Conservation (phyloP, 2,888 invertebrate species). For the Minunthozetes semirufus region DNA sequence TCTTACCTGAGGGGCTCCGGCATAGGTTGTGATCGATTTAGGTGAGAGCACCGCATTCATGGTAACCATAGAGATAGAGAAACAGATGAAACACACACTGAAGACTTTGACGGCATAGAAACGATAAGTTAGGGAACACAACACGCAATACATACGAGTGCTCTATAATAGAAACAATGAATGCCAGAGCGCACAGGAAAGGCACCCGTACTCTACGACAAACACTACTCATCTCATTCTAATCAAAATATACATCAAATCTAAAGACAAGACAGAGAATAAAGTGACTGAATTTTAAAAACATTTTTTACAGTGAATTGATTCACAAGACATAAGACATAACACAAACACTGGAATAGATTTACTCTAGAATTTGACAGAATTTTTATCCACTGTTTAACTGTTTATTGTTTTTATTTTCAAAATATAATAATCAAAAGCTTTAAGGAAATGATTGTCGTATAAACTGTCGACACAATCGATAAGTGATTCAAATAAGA, state of each 20-base stretch:
- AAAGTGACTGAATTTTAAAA: not conserved
- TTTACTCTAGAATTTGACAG: not conserved
- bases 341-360: not conserved
- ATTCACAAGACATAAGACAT: too few relatives aligned
- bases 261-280: not conserved
- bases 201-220: not conserved
- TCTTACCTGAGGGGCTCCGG: slow-evolving; percentile 25
- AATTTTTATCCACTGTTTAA: not conserved
- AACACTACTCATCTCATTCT: not conserved
- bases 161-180: not conserved
- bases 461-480: too few relatives aligned
- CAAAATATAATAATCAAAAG: not conserved
- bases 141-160: not conserved
- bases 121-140: not conserved
- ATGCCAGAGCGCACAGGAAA: not conserved
- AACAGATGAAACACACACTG: slow-evolving; percentile 20
- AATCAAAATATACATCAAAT: not conserved
- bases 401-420: not conserved
- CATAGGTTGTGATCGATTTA: slow-evolving; percentile 20
- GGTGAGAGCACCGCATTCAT: slow-evolving; percentile 3
- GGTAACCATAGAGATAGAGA: not conserved
- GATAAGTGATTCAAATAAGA: too few relatives aligned
- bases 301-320: not conserved
- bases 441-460: too few relatives aligned
- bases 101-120: slow-evolving; percentile 20